Evolutionary conservation across 2,797 vertebrate genomes (phyloP).

Genomic region (Pempheris klunzingeri): DNA sequence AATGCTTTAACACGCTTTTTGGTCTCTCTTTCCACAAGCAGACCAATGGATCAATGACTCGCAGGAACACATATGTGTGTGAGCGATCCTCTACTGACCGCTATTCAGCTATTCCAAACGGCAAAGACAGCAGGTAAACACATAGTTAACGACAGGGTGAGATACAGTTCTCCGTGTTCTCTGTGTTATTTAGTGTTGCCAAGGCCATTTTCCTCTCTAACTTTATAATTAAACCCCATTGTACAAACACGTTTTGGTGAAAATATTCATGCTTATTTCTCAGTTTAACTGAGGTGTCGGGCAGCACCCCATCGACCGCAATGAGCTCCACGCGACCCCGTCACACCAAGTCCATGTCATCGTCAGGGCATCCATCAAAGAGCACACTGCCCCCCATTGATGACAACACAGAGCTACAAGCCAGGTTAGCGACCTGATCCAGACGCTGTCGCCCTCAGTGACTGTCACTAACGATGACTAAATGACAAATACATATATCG

Average conservation of each 20-base stretch:
- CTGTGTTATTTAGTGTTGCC: background rate
- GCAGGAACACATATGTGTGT: constrained; percentile 94
- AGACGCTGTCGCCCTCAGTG: background rate
- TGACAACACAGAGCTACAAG: constrained; percentile 93
- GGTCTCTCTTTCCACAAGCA: constrained; percentile 45
- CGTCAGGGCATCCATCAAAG: constrained; percentile 96
- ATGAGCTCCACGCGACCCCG: constrained; percentile 91
- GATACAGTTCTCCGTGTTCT: background rate
- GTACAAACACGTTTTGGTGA: background rate
- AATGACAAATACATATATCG: background rate
- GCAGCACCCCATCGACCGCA: constrained; percentile 82
- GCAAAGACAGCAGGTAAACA: constrained; percentile 95
- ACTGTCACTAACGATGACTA: background rate
- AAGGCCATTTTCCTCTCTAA: background rate
- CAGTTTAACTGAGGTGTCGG: constrained; percentile 96
- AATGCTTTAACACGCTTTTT: background rate
- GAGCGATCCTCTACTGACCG: constrained; percentile 92
- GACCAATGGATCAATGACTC: constrained; percentile 92
- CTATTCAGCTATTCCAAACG: constrained; percentile 93
- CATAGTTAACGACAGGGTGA: background rate
- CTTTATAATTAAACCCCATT: fast-evolving
- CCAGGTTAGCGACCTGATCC: constrained; percentile 85
- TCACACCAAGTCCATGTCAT: constrained; percentile 98
- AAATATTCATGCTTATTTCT: background rate
- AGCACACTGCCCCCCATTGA: constrained; percentile 97